Percentiles rank a stretch among this genome's conserved stretches.
Evolutionary conservation across 2,797 vertebrate species (phyloP).

Genomic region (Spinus pinus): DNA sequence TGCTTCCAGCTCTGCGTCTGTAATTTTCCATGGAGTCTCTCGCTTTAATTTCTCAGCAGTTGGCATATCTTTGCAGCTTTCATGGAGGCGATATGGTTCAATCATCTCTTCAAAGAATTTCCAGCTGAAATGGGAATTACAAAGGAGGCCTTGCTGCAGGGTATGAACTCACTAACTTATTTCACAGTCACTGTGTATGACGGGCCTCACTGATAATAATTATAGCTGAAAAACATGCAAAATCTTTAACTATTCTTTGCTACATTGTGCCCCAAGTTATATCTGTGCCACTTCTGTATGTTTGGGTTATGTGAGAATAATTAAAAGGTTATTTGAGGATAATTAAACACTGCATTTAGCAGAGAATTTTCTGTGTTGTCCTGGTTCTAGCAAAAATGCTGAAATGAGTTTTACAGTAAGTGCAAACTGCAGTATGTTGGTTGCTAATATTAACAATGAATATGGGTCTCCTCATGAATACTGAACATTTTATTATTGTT

Average conservation of each 20-base stretch:
- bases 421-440: not conserved
- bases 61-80: conserved; percentile 82
- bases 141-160: conserved; percentile 69
- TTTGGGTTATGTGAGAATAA: not conserved
- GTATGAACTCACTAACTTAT: conserved; percentile 53
- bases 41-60: conserved; percentile 85
- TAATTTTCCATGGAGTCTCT: conserved; percentile 92
- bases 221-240: conserved; percentile 45
- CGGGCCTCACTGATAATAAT: conserved; percentile 17
- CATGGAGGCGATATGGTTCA: conserved; percentile 89
- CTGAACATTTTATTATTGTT: not conserved
- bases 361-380: not conserved
- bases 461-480: not conserved
- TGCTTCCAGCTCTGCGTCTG: conserved; percentile 87
- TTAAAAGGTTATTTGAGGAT: not conserved
- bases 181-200: conserved; percentile 43
- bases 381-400: not conserved
- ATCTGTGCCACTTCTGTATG: not conserved
- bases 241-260: conserved; percentile 42
- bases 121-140: conserved; percentile 82
- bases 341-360: not conserved
- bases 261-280: not conserved
- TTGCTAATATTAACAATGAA: not conserved
- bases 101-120: conserved; percentile 95
- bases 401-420: not conserved